Evolutionary conservation across 2,113 vertebrate species (phyloP), one percentile per base, ranked within the genome.

Genomic region (Marcusenius ussheri): DNA sequence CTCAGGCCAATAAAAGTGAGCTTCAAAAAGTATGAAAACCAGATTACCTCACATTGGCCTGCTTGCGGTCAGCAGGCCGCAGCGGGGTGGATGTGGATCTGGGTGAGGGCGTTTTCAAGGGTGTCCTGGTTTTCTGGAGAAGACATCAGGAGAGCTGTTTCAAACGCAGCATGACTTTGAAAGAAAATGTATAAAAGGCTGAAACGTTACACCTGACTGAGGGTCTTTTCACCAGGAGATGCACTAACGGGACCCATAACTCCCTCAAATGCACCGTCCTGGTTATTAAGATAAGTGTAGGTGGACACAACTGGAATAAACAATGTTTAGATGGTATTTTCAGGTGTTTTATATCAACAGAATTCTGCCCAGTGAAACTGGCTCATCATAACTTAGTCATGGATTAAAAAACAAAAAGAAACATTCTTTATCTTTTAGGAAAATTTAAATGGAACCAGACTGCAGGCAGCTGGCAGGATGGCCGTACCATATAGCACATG

Each of bases 91-190:
- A 93, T 24, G 94, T 95, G 24, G 97, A 94, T 88, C 94, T 96
- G 91, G 96, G 96, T 90, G 84, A 83, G 17, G 93, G 17, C 39
- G 94, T 94, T 90, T 93, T 84, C 90, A 90, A 88, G 13, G 88
- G 90, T 90, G 90, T 92, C 91, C 93, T 96, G 62, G 96, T 95
- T 94, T 96, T 97, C 97, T 99, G 94, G 35, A 92, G 88, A 35
- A 45, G 6, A 88, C 5, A 39, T 35, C 66, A 70, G n/a, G 1
- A 7, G 7, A 62, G 6, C 42, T 17, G 47, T n/a, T 46, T 19
- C 3, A n/a, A 85, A 46, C 3, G 46, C 45, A 87, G 49, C 24
- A 4, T 51, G 13, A 51, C 10, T 31, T n/a, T 50, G 47, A 27
- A 13, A 11, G 17, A 7, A 15, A 27, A 51, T 13, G n/a, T 51